Evolutionary conservation across 2,888 invertebrate genomes (phyloP), one percentile per base, ranked within the genome.

Genomic region (Lasioglossum zephyrum): DNA sequence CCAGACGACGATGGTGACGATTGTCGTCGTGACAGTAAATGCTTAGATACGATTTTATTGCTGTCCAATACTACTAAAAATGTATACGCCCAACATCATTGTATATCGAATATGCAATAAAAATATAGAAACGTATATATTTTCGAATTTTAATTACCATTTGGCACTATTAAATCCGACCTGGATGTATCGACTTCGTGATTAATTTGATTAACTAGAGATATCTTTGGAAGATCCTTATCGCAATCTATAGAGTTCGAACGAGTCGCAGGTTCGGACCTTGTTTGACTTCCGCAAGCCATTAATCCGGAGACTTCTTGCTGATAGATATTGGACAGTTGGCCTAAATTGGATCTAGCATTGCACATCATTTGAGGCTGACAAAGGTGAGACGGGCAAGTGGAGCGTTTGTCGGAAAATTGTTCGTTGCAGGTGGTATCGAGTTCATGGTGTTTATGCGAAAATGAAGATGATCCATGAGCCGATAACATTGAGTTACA

Each of bases 231-330:
- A 75, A 93, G 80, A 77, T 93, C 92, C 53, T 92, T 93, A 11
- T 94, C 94, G 75, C 93, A 94, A 73, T 94, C 94, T 22, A 93
- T 90, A 0, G 94, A 94, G 81, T 93, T 94, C 4, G 94, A 93
- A 26, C 93, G 92, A 5, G 94, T 94, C 0, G 92, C 91, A 0
- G 94, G 93, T 79, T 94, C 93, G 1, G 94, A 94, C 85, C 92
- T 92, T 1, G 92, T 91, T 74, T 92, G 91, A 63, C 81, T 87
- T 53, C 85, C 86, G 5, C 90, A 89, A 36, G 89, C 82, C n/a
- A 88, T 84, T 18, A 87, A 76, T 31, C 85, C 88, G 1, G 91
- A 80, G 69, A 85, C 41, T 36, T 87, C 88, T 69, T 88, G 86
- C 53, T 85, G 90, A 39, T 82, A 89, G 22, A 88, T 79, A 31